Evolutionary conservation across 2,113 vertebrate species (phyloP), one percentile per base, ranked within the genome.

Genomic region (Takifugu flavidus): DNA sequence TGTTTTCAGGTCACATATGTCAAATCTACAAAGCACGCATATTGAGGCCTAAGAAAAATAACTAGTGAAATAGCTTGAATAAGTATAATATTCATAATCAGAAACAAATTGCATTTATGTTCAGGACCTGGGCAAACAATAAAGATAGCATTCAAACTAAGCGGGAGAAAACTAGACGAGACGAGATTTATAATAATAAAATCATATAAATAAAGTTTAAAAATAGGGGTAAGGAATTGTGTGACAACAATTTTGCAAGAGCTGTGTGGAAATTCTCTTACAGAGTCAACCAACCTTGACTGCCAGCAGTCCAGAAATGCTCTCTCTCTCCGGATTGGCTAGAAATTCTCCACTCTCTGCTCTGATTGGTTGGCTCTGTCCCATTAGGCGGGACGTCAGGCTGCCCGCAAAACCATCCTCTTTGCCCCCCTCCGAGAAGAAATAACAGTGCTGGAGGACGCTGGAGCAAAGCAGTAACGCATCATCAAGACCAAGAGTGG

Each of bases 201-300:
- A 20, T 20, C 20, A 20, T 20, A 20, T 20, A 20, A 20, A 20
- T 20, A 20, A 20, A 20, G 20, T 20, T 4, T 1, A 31, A 31
- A 31, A 4, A 29, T 5, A 5, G 29, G 29, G 29, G 5, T 6
- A 31, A 31, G 29, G 29, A 31, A 31, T 45, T 15, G 2, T 29
- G 45, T 52, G 54, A 56, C 59, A 39, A 60, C 61, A 62, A 3
- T 46, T 74, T 70, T 52, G 60, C 58, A 52, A 29, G 65, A 78
- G 57, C 72, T 77, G 54, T 50, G 34, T 29, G 44, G 20, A 62
- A 70, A 87, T 88, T 83, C 77, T 85, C 85, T 25, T 70, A 87
- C 81, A 82, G 80, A 75, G 80, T 87, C 90, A 89, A 89, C 87
- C 91, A 86, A 92, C 74, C 89, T 78, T 92, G 91, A 86, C 91